Percentiles rank a stretch among this genome's conserved stretches.
These are phyloP conservation scores for Nemapogon koenigi DNA, from an alignment of 2,888 invertebrate genomes.

Conservation along the genomic window DNA sequence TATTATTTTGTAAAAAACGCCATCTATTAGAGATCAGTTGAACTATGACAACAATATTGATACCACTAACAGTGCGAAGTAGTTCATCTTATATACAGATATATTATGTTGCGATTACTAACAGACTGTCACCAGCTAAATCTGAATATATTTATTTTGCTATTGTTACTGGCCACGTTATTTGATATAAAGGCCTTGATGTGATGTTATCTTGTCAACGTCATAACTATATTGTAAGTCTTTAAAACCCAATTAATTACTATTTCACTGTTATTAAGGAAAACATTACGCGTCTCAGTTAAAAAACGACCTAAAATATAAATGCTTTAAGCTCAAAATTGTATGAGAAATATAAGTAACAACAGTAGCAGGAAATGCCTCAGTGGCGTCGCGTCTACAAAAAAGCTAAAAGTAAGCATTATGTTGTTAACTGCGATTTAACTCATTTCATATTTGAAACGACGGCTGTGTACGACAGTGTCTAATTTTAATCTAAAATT, in stretches of 20 bases:
- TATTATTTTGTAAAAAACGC: too few species aligned
- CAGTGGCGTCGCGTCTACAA: slow-evolving; percentile 48
- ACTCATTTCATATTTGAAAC: slow-evolving; percentile 57
- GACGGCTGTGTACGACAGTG: slow-evolving; percentile 42
- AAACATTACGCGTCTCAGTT: neutral
- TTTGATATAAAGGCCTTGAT: too few species aligned
- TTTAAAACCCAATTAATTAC: slow-evolving; percentile 60
- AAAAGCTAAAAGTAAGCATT: slow-evolving; percentile 55
- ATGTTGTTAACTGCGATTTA: slow-evolving; percentile 58
- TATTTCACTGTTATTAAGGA: slow-evolving; percentile 28
- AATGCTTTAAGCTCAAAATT: neutral
- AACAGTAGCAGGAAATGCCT: slow-evolving; percentile 57
- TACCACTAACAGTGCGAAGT: too few species aligned
- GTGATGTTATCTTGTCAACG: too few species aligned
- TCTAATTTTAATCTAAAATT: slow-evolving; percentile 46
- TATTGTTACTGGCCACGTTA: too few species aligned
- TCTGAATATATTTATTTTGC: too few species aligned
- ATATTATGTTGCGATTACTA: too few species aligned
- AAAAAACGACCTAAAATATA: neutral
- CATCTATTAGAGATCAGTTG: too few species aligned
- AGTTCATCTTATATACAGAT: too few species aligned
- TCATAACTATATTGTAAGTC: too few species aligned
- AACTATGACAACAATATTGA: too few species aligned
- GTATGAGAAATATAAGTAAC: neutral
- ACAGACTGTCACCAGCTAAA: too few species aligned